Base-by-base conservation (phyloP, 2,797 vertebrate species). In the Gadopsis marmoratus region DNA sequence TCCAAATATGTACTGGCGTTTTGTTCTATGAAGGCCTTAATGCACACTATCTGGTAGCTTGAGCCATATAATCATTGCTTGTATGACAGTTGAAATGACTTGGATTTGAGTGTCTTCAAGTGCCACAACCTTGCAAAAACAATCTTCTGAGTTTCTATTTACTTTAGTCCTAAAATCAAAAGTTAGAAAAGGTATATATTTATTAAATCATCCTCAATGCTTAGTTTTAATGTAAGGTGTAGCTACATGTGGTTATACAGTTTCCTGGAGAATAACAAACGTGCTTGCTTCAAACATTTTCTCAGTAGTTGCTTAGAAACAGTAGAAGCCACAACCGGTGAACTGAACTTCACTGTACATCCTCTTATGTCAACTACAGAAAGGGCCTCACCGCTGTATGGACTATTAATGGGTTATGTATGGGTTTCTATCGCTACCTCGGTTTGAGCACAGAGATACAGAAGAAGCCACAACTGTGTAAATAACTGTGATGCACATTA, bases 281-380 rank as follows among this genome's bases (percentile, higher is more conserved):
- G 1, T 7, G 35, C 45, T 37, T 56, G 16, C 53, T 60, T 66
- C 48, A 77, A 63, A 78, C 26, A 21, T 55, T 41, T 41, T 39
- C 60, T 51, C 45, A 4, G 48, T 62, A 76, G 83, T 80, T 81
- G 71, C 84, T 69, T 69, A 13, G 71, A 76, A 75, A 83, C 74
- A 59, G 55, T 48, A 31, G 23, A 39, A 61, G 16, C 48, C 21
- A 23, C 26, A 59, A 54, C 39, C 16, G 5, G 21, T 16, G 21
- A 56, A 35, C 4, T 26, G 1, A 31, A 10, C 45, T 13, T 56
- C 35, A 59, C 19, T 17, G 31, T 45, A 53, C 50, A 35, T 59
- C 56, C 2, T 19, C 6, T 45, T 14, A 31, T 29, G 58, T 48
- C n/a, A 41, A 75, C 59, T 69, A 72, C 21, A 50, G 50, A 50